Conservation (phyloP, 2,888 invertebrate genomes). For the Cactoblastis cactorum region DNA sequence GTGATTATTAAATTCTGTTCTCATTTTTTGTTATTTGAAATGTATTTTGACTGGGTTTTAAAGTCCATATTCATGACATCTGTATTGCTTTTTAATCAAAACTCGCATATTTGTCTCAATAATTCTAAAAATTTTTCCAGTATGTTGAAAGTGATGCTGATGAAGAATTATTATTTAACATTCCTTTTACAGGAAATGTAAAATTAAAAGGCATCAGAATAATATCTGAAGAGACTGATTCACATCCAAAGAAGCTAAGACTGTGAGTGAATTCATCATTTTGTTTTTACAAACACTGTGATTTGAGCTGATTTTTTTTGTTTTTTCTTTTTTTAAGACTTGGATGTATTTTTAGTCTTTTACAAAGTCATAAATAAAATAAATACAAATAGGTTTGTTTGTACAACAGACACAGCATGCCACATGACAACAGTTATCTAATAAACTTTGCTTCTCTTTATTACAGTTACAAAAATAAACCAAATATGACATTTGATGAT, state of each 20-base stretch:
- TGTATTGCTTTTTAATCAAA: no score
- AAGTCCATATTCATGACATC: no score
- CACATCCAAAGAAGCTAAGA: slow-evolving; percentile 92
- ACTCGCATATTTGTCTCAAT: no score
- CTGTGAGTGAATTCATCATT: slow-evolving; percentile 81
- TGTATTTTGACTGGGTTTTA: no score
- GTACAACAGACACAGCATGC: no score
- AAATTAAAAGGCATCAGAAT: slow-evolving; percentile 96
- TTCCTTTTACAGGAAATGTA: slow-evolving; percentile 97
- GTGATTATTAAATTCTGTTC: no score
- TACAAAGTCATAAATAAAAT: no score
- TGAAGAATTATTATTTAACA: slow-evolving; percentile 96
- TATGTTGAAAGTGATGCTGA: slow-evolving; percentile 98
- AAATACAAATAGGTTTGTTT: no score
- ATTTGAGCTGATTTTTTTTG: background rate
- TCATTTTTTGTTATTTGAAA: no score
- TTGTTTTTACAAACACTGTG: background rate
- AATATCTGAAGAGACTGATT: slow-evolving; percentile 91
- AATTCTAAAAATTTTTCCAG: no score
- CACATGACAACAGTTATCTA: no score
- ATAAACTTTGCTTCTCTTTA: no score
- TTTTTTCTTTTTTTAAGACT: background rate
- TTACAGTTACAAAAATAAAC: slow-evolving; percentile 93
- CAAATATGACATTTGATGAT: slow-evolving; percentile 97
- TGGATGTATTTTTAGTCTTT: slow-evolving; percentile 14